phyloP scores from a whole-genome alignment of 1,140 invertebrate species.

The Pseudoatta argentina region DNA sequence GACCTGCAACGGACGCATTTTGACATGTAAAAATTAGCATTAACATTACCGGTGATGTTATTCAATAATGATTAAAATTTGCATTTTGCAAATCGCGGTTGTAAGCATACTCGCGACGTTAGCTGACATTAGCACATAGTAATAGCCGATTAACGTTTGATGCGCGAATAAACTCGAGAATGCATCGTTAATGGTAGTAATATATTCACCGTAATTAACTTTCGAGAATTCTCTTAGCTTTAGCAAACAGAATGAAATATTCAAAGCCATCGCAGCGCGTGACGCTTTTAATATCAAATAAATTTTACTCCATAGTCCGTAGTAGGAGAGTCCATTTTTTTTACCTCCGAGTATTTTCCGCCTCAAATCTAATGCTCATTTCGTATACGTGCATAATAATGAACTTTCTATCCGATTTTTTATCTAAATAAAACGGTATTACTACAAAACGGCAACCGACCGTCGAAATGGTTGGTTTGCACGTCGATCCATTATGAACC shows the following conservation, averaged over 20 bases:
- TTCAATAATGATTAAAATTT: constrained; percentile 59
- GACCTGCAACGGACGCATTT: constrained; percentile 43
- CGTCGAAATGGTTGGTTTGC: constrained; percentile 23
- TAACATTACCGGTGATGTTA: constrained; percentile 54
- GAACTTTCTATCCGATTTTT: constrained; percentile 34
- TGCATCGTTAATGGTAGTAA: constrained; percentile 32
- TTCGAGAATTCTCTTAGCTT: constrained; percentile 33
- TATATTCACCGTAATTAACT: constrained; percentile 47
- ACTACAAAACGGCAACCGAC: background rate
- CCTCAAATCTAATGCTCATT: constrained; percentile 37
- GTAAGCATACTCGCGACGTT: constrained; percentile 15
- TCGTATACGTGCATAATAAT: background rate
- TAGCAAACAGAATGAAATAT: constrained; percentile 52
- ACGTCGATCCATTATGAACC: constrained; percentile 36
- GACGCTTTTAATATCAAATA: constrained; percentile 44
- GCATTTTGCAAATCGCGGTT: constrained; percentile 40
- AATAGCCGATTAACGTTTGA: constrained; percentile 54
- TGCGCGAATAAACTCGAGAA: constrained; percentile 23
- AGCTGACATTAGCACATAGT: constrained; percentile 43
- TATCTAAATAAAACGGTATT: constrained; percentile 52
- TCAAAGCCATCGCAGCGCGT: background rate
- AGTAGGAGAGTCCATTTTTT: background rate
- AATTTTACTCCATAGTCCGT: background rate
- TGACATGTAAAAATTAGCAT: constrained; percentile 63
- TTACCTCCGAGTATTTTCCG: constrained; percentile 1